Evolutionary conservation across 2,888 invertebrate species (phyloP).

Genomic region (Theodoxus fluviatilis): DNA sequence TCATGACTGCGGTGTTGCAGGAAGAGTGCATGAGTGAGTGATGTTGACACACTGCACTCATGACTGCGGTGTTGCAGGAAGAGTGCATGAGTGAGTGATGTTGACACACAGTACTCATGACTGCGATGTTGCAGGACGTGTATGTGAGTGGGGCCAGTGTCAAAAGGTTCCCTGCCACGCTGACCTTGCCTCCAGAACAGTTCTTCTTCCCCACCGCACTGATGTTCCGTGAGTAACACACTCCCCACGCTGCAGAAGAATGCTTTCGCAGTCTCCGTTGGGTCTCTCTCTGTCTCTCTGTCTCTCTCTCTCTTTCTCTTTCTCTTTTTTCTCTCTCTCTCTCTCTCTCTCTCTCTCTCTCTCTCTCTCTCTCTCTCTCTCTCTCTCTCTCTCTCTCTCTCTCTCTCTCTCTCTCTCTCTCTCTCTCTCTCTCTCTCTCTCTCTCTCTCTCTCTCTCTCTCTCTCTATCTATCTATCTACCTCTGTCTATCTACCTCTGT

Average conservation of each 20-base stretch:
- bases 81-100: neutral
- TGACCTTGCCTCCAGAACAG: slow-evolving; percentile 78
- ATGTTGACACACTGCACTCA: neutral
- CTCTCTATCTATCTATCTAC: too few species aligned
- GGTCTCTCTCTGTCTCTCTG: neutral
- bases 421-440: too few species aligned
- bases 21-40: neutral
- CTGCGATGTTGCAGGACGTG: slow-evolving; percentile 42
- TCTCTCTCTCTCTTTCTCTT: neutral
- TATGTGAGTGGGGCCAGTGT: slow-evolving; percentile 46
- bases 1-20: neutral
- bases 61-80: neutral
- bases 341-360: slow-evolving; percentile 23
- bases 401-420: too few species aligned
- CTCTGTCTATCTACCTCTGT: too few species aligned
- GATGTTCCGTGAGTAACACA: slow-evolving; percentile 77
- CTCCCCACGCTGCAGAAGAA: too few species aligned
- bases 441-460: too few species aligned
- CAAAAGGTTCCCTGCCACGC: slow-evolving; percentile 59
- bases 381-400: too few species aligned
- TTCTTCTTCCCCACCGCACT: slow-evolving; percentile 85
- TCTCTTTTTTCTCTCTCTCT: neutral
- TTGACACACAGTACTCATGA: neutral
- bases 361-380: too few species aligned
- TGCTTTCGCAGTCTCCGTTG: slow-evolving; percentile 18